Base-by-base conservation (phyloP, 2,797 vertebrate genomes). In the Prunella strophiata region DNA sequence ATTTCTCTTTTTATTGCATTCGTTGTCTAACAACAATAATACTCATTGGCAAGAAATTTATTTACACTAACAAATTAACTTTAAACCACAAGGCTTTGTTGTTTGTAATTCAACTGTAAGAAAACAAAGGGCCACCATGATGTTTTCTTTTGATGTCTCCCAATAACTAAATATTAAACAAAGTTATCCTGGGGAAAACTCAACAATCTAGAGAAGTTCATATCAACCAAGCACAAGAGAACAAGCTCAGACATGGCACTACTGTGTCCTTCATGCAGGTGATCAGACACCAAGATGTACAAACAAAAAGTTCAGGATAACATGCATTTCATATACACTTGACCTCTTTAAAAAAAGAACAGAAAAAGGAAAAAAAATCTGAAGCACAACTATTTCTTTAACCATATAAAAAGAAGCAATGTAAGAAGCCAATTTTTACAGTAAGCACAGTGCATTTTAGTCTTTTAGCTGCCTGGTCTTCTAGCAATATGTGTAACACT, bases 1-100 rank as follows among this genome's bases (percentile, higher is more conserved):
- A 96, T 97, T 97, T 97, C 89, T 98, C 96, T 85, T 96, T 97
- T 98, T 98, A 98, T 98, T 98, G 98, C 98, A 98, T 98, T 98
- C 97, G 95, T 98, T 98, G 97, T 98, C 97, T 98, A 97, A 98
- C 97, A 98, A 98, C 97, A 98, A 96, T 95, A 98, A 98, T 97
- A 98, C 96, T 98, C 96, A 98, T 98, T 97, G 97, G 97, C 98
- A 98, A 97, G 96, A 96, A 97, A 94, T 97, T 97, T 98, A 98
- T 98, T 98, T 98, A 98, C 98, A 98, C 94, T 97, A 97, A 98
- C 97, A 98, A 97, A 97, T 97, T 94, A 97, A 97, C 87, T 97
- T 97, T 93, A 96, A 97, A 98, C 97, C 97, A 97, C 97, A 96
- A 95, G 93, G 95, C 85, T 93, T 94, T 95, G 93, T 91, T 91